Base-by-base conservation (phyloP, 2,797 vertebrate genomes). In the Enteromius fasciolatus region DNA sequence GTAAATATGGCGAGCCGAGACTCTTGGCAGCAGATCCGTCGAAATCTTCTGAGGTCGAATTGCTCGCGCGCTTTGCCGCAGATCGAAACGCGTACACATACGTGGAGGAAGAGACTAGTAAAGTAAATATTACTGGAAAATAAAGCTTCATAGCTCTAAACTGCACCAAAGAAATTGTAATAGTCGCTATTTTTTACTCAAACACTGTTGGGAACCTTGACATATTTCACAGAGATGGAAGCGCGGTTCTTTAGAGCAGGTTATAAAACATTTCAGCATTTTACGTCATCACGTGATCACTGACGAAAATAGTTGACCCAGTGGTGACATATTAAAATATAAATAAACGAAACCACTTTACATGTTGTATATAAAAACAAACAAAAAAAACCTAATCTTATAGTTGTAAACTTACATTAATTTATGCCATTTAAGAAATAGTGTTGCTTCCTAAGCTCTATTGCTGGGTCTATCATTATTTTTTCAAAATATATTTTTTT, bases 1-100 rank as follows among this genome's bases (percentile, higher is more conserved):
- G 78, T 4, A 93, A 86, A 88, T 87, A 91, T 0, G 88, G 82
- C 1, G 78, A 10, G 25, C 2, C 41, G 4, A 64, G 63, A 20
- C 8, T 15, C 25, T n/a, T n/a, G n/a, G 31, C 20, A 10, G 2
- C 36, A 18, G 63, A 33, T 33, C 7, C 64, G 3, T 33, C 23
- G 1, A 44, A 68, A 59, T 46, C 31, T 20, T 18, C 25, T 20
- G 68, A 61, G 10, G 25, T 8, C 6, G 41, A 59, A 9, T 57
- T 39, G 48, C 4, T 75, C 3, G 36, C 8, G 4, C 20, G 63
- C 20, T 68, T 54, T 3, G 7, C 7, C 66, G 3, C 15, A 57
- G 44, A 11, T 9, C 25, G 25, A 1, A 17, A 20, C 0, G 78
- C 79, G 23, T 25, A 48, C 75, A 59, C 63, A 25, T 11, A 14